These are phyloP conservation scores for Ectemnius continuus DNA, from an alignment of 2,888 invertebrate genomes.

Conservation along the genomic window DNA sequence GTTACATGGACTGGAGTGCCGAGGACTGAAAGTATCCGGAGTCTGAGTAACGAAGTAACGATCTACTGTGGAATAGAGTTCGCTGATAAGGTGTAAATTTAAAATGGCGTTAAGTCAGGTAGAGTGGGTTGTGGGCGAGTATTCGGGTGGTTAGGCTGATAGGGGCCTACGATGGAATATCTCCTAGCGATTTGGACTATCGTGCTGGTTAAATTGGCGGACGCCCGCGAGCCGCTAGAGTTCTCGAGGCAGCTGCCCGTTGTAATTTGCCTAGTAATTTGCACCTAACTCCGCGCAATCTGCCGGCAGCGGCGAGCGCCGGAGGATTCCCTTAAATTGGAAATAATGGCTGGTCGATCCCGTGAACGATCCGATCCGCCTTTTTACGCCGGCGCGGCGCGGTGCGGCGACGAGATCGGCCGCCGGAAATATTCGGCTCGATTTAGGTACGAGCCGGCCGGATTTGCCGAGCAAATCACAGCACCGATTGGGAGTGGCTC, in stretches of 20 bases:
- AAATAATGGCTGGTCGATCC: slow-evolving; percentile 41
- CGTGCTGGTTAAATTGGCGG: slow-evolving; percentile 50
- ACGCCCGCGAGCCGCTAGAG: background rate
- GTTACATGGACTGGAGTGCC: no score
- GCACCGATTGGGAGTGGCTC: no score
- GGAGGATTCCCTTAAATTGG: slow-evolving; percentile 30
- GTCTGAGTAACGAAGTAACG: no score
- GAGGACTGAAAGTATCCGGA: no score
- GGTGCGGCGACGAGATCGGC: no score
- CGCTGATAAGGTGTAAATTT: background rate
- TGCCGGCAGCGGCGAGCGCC: slow-evolving; percentile 28
- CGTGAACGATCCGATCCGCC: slow-evolving; percentile 22
- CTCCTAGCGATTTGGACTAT: slow-evolving; percentile 29
- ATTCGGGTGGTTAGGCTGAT: background rate
- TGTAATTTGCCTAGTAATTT: slow-evolving; percentile 63
- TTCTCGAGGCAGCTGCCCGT: slow-evolving; percentile 42
- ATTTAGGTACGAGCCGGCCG: no score
- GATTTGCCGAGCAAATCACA: no score
- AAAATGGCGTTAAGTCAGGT: slow-evolving; percentile 3
- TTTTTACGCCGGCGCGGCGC: slow-evolving; percentile 11
- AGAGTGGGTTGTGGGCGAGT: background rate
- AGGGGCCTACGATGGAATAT: slow-evolving; percentile 15
- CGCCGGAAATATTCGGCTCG: no score
- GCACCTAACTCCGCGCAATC: slow-evolving; percentile 56
- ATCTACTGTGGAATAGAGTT: no score